Percentiles rank a stretch among this genome's conserved stretches.
These are phyloP conservation scores for Drosophila watanabei DNA, from an alignment of 1,140 invertebrate species.

Conservation along the genomic window DNA sequence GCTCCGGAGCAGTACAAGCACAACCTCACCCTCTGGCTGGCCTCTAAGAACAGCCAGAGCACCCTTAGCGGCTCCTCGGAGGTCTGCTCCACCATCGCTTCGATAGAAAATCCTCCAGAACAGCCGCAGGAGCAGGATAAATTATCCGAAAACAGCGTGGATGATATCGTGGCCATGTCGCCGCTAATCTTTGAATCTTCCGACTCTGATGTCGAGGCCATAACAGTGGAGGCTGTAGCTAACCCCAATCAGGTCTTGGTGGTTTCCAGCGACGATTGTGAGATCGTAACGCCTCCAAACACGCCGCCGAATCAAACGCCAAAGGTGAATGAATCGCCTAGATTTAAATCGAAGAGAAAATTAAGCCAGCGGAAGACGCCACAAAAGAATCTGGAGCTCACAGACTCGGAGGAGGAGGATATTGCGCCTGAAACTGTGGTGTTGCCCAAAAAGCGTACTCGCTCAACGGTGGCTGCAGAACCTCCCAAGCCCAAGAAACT, in stretches of 20 bases:
- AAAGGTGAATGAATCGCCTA: not conserved
- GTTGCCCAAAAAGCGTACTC: not conserved
- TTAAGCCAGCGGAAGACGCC: not conserved
- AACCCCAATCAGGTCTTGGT: constrained; percentile 29
- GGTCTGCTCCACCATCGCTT: constrained; percentile 55
- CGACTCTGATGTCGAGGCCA: constrained; percentile 61
- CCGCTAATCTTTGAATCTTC: constrained; percentile 75
- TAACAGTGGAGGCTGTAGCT: not conserved
- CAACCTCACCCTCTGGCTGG: constrained; percentile 65
- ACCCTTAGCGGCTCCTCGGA: constrained; percentile 60
- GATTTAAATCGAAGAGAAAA: not conserved
- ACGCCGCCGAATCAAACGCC: constrained; percentile 16
- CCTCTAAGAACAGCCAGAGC: constrained; percentile 61
- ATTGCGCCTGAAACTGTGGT: not conserved
- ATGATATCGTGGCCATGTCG: constrained; percentile 73
- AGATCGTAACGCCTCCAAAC: constrained; percentile 44
- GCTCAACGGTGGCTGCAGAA: not conserved
- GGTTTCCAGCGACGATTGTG: constrained; percentile 71
- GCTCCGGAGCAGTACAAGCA: constrained; percentile 70
- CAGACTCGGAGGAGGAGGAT: constrained; percentile 25
- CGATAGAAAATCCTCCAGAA: constrained; percentile 53
- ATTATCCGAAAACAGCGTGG: constrained; percentile 58
- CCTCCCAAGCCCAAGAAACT: constrained; percentile 10
- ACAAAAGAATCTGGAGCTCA: constrained; percentile 10
- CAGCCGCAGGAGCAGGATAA: constrained; percentile 38